These are phyloP conservation scores for Choristoneura rosaceana DNA, from an alignment of 2,888 invertebrate species.

Conservation along the genomic window DNA sequence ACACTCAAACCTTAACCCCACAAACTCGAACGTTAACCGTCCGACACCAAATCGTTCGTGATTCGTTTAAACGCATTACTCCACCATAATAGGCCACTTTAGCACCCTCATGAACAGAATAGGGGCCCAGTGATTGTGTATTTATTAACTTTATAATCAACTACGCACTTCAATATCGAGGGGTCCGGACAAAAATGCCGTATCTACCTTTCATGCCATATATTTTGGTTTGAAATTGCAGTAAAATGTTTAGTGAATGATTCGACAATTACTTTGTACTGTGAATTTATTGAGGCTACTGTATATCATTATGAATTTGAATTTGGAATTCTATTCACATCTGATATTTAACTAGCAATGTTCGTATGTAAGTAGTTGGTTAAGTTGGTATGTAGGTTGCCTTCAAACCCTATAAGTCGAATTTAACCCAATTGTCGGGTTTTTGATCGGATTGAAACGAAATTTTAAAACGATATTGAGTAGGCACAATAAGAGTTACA, in stretches of 20 bases:
- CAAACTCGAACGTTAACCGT: constrained; percentile 32
- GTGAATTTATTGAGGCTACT: constrained; percentile 71
- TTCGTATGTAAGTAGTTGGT: too few species aligned
- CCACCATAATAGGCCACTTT: constrained; percentile 48
- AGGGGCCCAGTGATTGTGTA: constrained; percentile 44
- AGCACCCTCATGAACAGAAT: constrained; percentile 51
- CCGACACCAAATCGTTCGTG: constrained; percentile 42
- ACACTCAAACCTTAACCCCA: constrained; percentile 31
- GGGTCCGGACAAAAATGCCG: constrained; percentile 28
- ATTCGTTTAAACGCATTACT: constrained; percentile 54
- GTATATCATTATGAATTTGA: constrained; percentile 47
- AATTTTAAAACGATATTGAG: too few species aligned
- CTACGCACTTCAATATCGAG: constrained; percentile 52
- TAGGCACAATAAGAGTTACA: too few species aligned
- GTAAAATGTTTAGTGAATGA: constrained; percentile 68
- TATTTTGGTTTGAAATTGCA: constrained; percentile 4
- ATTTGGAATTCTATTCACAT: background rate
- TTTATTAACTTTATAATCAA: constrained; percentile 53
- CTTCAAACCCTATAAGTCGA: too few species aligned
- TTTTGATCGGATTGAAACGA: too few species aligned
- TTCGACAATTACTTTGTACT: constrained; percentile 72
- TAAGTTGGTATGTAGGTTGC: too few species aligned
- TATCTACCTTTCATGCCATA: background rate
- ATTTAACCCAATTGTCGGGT: too few species aligned
- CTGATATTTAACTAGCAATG: background rate